Base-by-base conservation (phyloP, 2,797 vertebrate genomes). In the Coregonus suidteri region DNA sequence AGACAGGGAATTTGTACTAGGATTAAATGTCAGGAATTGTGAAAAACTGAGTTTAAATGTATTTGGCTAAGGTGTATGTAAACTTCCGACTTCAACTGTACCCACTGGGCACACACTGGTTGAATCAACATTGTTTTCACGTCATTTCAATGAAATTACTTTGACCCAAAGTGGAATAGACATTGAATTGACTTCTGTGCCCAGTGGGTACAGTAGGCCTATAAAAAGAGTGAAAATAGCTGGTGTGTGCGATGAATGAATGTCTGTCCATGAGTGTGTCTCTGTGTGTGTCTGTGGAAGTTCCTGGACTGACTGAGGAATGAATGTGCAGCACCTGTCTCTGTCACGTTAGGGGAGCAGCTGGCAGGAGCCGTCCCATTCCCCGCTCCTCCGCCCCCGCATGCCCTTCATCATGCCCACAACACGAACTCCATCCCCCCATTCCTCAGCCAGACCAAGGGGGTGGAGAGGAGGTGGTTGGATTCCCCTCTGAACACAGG, bases 271-370 rank as follows among this genome's bases (percentile, higher is more conserved):
- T 74, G 72, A 9, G 16, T 18, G 31, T 74, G 31, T 74, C 37
- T 79, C 75, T 75, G 82, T 73, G 71, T 69, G 74, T 31, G 64
- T n/a, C 83, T 69, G 79, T 20, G 64, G 11, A 62, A 25, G 78
- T 69, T 83, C 68, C 83, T 76, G 83, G 77, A 78, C 82, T 86
- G 82, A 81, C 82, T 86, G 81, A 84, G 80, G 79, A 78, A 52
- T 77, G 80, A 82, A 88, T 90, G 83, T 78, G 70, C 85, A 88
- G 83, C 94, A 95, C 92, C 94, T 94, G 94, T 92, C 90, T 85
- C 89, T 88, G 92, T 93, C 93, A 91, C 81, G 86, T 89, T 70
- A 90, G n/a, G 84, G 81, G 75, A 68, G 81, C 84, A 81, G 91
- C 90, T 93, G 93, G 88, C 86, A 86, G 77, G 76, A 91, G 80